These are phyloP conservation scores for Rhombomys opimus DNA, from an alignment of 2,113 vertebrate genomes.

Conservation along the genomic window DNA sequence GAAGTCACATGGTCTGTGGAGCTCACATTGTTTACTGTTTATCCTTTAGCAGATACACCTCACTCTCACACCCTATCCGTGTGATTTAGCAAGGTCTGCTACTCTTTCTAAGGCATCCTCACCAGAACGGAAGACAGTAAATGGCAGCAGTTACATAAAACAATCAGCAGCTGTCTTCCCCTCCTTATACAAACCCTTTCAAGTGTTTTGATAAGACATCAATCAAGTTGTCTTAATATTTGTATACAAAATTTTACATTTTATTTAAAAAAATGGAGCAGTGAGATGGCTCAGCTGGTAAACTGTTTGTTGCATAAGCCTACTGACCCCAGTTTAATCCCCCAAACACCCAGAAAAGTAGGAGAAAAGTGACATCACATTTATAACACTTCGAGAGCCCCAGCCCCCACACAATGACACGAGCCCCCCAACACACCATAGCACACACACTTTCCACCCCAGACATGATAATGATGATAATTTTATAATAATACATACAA, in stretches of 20 bases:
- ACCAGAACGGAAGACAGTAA: background rate
- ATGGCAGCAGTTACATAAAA: background rate
- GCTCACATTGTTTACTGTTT: background rate
- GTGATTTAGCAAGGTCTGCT: background rate
- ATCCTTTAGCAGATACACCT: background rate
- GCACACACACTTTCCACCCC: background rate
- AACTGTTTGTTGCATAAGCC: too few species aligned
- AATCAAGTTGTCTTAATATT: background rate
- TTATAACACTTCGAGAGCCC: background rate
- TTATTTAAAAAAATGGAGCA: background rate
- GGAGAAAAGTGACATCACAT: background rate
- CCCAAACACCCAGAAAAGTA: background rate
- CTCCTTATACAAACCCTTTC: background rate
- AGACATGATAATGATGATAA: background rate
- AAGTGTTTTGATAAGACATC: constrained; percentile 17
- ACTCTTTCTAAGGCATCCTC: background rate
- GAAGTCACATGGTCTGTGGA: background rate
- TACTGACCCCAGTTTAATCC: background rate
- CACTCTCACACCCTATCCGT: too few species aligned
- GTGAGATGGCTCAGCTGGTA: background rate
- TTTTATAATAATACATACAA: background rate
- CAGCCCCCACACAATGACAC: background rate
- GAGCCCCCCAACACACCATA: background rate
- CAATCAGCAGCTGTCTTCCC: background rate
- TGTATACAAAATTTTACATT: background rate